Conservation (phyloP, 2,113 vertebrate species). For the Crotalus horridus region DNA sequence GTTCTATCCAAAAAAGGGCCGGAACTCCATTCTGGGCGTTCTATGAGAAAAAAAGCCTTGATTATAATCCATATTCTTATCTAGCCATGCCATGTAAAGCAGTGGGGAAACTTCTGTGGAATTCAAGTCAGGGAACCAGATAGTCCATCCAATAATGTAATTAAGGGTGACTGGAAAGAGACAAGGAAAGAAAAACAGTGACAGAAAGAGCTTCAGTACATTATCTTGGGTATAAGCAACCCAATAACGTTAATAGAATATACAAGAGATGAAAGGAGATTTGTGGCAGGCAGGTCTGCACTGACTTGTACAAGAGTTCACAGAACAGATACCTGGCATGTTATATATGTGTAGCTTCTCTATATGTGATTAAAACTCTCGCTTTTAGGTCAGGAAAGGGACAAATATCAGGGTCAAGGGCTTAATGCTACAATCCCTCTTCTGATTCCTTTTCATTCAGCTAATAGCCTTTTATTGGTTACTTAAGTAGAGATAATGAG, state of each 20-base stretch:
- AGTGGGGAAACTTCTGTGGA: background rate
- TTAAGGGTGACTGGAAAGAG: background rate
- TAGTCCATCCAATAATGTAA: background rate
- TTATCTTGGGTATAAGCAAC: background rate
- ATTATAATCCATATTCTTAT: background rate
- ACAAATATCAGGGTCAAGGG: background rate
- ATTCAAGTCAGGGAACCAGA: background rate
- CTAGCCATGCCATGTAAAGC: background rate
- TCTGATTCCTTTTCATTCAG: background rate
- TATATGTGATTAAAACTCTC: background rate
- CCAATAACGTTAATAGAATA: background rate
- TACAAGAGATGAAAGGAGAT: background rate
- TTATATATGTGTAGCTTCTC: background rate
- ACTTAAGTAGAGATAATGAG: background rate
- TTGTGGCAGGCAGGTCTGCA: background rate
- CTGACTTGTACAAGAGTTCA: background rate
- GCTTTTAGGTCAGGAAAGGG: background rate
- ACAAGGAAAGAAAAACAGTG: background rate
- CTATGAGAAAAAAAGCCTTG: no score
- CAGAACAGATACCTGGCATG: background rate
- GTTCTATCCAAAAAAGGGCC: no score
- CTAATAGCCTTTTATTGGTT: background rate
- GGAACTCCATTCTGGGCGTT: no score
- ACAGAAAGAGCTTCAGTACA: background rate
- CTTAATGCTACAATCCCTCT: background rate